Base-by-base conservation (phyloP, 2,113 vertebrate genomes). In the Microtus richardsoni region DNA sequence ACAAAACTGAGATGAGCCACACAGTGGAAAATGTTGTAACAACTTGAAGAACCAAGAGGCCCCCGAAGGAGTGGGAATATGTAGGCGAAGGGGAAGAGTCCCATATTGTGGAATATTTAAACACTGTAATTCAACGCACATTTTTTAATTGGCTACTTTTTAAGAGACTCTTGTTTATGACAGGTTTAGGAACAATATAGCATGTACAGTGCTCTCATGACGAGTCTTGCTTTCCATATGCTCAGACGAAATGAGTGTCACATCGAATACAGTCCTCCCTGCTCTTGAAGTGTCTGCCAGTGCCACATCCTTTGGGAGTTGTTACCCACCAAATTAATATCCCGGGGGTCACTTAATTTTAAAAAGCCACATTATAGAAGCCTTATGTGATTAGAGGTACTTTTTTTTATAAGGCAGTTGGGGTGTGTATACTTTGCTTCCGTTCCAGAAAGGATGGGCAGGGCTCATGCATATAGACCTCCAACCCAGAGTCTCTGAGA, bases 151-250 rank as follows among this genome's bases (percentile, higher is more conserved):
- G 98, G 98, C 74, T 97, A 98, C 96, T 95, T 97, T 98, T 98
- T 98, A 4, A 92, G 97, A 96, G 93, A 30, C 92, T 97, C 96
- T 98, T 98, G 97, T 98, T 99, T 98, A 97, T 68, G 89, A 97
- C 19, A 97, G 97, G 97, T 98, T 98, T 98, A 98, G 96, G 97
- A 98, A 98, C 98, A 98, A 98, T 96, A 91, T 96, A 96, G 96
- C 97, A 98, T 97, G 97, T 88, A 94, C 91, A 97, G 97, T 98
- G 98, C 98, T 98, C 95, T 97, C 97, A 98, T 93, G 97, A 89
- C 96, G 98, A 98, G 96, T 44, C 97, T 98, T 97, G 97, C 97
- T 98, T 98, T 98, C 98, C 98, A 98, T 97, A 97, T 98, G 98
- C 98, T 98, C 94, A 66, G 95, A 97, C 94, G 97, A 98, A 98